Evolutionary conservation across 2,888 invertebrate genomes (phyloP), one percentile per base, ranked within the genome.

Genomic region (Mythimna vitellina): DNA sequence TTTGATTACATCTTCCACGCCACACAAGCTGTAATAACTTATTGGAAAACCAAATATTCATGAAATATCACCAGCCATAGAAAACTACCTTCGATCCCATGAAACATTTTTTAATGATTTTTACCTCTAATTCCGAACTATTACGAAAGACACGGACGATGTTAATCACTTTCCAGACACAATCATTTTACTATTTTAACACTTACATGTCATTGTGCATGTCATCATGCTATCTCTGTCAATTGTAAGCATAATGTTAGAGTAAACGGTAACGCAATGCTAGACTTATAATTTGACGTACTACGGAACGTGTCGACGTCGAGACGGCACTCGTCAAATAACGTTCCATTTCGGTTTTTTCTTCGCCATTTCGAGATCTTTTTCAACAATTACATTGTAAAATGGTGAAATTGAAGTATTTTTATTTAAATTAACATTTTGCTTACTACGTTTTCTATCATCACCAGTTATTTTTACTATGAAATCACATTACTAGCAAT

Each of bases 51-150:
- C 87, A 73, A 88, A 86, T 88, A 81, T 87, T 92, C 88, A 91
- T 83, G 88, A 91, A 87, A 93, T 89, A 92, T 93, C 93, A 90
- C 91, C 89, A 91, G 93, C 94, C 93, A 92, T 92, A 92, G 89
- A 92, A 92, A 82, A 86, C 87, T 91, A 93, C 81, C 89, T 87
- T 82, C 73, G 80, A 76, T 82, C 70, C 76, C 63, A 79, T 82
- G 58, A 85, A 81, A 80, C 92, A 92, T 94, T 90, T 91, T 84
- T 89, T 82, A 63, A 77, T 75, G 78, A 85, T 86, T 91, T 89
- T 88, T 86, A 85, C 62, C 79, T 84, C 74, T 86, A 85, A 86
- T 87, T 87, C 85, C 81, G 86, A 89, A 87, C 78, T 89, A 85
- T 90, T 90, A 90, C 88, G 88, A 92, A 90, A 91, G 89, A 89